Base-by-base conservation (phyloP, 1,140 invertebrate genomes). In the Calephelis nemesis region DNA sequence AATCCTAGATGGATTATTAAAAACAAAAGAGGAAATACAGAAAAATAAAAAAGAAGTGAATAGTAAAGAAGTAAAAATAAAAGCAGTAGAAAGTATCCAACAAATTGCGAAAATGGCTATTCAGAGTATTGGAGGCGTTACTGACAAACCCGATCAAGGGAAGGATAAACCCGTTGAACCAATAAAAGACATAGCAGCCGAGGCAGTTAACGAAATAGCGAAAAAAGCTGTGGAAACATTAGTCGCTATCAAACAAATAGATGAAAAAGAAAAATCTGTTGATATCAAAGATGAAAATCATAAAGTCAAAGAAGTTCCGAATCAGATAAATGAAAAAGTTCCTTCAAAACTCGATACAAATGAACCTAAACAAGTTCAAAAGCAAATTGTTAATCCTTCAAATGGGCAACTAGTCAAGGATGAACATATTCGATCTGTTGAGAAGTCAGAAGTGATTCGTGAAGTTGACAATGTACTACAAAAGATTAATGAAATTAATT, bases 1-100 rank as follows among this genome's bases (percentile, higher is more conserved):
- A 75, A 93, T 94, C 74, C 76, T 94, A 45, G 81, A 93, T 68
- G 92, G 94, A 75, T 87, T 94, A 48, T 90, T 93, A 39, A 90
- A 93, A 67, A 89, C 92, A 0, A 91, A 93, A 68, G 79, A 92
- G 72, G 92, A 93, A 71, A 76, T 93, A n/a, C 76, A 92, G 71
- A 75, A 85, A 50, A 90, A 91, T 71, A 93, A 88, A 74, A 80
- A 86, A 15, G 83, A 87, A 67, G 76, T 70, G 40, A 78, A 79
- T 10, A 84, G 71, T 63, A 78, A 66, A 47, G 85, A 92, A 75
- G 91, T 86, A 1, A 90, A 92, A 71, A 92, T 92, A 74, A 82
- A 88, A 54, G 86, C 91, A 6, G 87, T 92, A 6, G 90, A 92
- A 78, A 92, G 88, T 76, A 92, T 92, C 47, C 85, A 92, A 77